Base-by-base conservation (phyloP, 1,140 invertebrate species). In the Chironomus striatipennis region DNA sequence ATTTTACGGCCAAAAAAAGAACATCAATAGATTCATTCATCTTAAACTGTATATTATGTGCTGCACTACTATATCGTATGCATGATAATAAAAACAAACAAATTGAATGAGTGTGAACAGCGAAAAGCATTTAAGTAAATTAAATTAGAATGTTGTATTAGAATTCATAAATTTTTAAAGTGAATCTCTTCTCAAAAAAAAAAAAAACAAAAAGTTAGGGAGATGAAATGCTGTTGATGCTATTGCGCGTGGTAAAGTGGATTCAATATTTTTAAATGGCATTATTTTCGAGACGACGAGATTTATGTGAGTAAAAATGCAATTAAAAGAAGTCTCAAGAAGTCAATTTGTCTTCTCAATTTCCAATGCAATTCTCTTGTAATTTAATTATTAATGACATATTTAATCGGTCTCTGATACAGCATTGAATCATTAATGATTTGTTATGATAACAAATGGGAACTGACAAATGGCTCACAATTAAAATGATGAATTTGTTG, bases 61-160 rank as follows among this genome's bases (percentile, higher is more conserved):
- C 24, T 34, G 24, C 24, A 34, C 24, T 34, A 34, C 24, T 34
- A 34, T 34, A 34, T n/a, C n/a, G n/a, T n/a, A n/a, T n/a, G 24
- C 5, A 57, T 57, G 47, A 57, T 57, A 57, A 57, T 57, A 57
- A 57, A 57, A 57, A 57, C 47, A 57, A 57, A 57, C 47, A 57
- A 57, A 57, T 57, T 57, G 47, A 57, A 57, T 57, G 47, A 57
- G 47, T n/a, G 47, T n/a, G 12, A 57, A 57, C 47, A 57, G 47
- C n/a, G 47, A 57, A 57, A 57, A 57, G 47, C 47, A 57, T 57
- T 57, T 57, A 57, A 57, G 47, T 57, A 57, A 57, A 57, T 57
- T 57, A 57, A 57, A 57, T 57, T 57, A 57, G 47, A 57, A 10
- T 57, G 47, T 57, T 57, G 47, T 57, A 57, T 57, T 57, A 12